Evolutionary conservation across 2,113 vertebrate genomes (phyloP), one percentile per base, ranked within the genome.

Genomic region (Loxodonta africana): DNA sequence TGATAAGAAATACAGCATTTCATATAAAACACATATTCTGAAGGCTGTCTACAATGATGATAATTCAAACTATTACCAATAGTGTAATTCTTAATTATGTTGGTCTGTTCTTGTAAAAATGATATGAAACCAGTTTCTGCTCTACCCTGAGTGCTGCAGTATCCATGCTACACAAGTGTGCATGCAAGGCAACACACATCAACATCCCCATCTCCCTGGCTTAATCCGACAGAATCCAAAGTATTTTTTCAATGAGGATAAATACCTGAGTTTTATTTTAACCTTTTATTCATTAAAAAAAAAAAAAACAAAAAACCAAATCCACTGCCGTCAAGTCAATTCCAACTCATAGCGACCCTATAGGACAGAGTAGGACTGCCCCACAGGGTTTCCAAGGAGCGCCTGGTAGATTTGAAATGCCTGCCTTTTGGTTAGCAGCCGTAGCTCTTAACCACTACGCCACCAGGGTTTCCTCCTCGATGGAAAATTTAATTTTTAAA

Each of bases 1-100:
- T 97, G 53, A 18, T 17, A 69, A 88, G 37, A 91, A 95, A 80
- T 41, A 76, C 94, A 83, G 7, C 46, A 90, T 73, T 96, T 62
- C 41, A 57, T n/a, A 69, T 81, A 76, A 60, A 73, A 48, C 23
- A 86, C 82, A 4, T 30, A 90, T 80, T 90, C 76, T 91, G 53
- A 11, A 95, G 6, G 76, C 44, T 90, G 0, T 71, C 21, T 73
- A 33, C 33, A 83, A 37, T 30, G 33, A 93, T 15, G 28, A 71
- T 60, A 84, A 85, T 48, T 46, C 62, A 84, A 48, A 69, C 48
- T 18, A 65, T 30, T 53, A 67, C 62, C 73, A 46, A 69, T 1
- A 46, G 14, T 48, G 12, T 85, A 57, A n/a, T 95, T 94, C 89
- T 65, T 21, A 11, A 69, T 78, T 14, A n/a, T 21, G 12, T 7